A percentile compares a stretch with the other conserved stretches of the same genome.
Conservation (phyloP, 2,888 invertebrate genomes). For the Arrhopalites spinosus region DNA sequence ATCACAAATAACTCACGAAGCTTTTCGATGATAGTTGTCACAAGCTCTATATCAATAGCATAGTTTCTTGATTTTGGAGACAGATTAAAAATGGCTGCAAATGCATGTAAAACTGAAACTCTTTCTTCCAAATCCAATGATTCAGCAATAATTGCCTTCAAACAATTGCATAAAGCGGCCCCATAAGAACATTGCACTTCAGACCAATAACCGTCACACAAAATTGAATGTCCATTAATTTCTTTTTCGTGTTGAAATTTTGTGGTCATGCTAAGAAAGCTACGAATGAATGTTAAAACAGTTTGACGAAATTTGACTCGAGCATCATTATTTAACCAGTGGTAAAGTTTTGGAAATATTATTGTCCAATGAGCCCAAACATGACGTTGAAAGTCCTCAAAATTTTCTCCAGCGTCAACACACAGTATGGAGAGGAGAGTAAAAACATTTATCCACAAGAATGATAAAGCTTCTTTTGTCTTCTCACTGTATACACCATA, state of each 20-base stretch:
- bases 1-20: slow-evolving; percentile 14
- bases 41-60: slow-evolving; percentile 45
- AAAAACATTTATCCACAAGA: slow-evolving; percentile 49
- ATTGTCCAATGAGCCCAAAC: slow-evolving; percentile 44
- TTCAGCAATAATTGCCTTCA: slow-evolving; percentile 42
- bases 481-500: too few species aligned
- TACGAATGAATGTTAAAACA: slow-evolving; percentile 39
- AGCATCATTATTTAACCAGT: slow-evolving; percentile 45
- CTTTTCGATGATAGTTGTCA: slow-evolving; percentile 35
- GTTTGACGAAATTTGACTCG: slow-evolving; percentile 42
- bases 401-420: slow-evolving; percentile 49
- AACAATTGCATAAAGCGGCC: slow-evolving; percentile 37
- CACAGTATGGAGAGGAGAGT: slow-evolving; percentile 44
- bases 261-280: slow-evolving; percentile 40
- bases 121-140: slow-evolving; percentile 43
- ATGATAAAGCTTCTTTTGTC: slow-evolving; percentile 38
- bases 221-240: slow-evolving; percentile 15
- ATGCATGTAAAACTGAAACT: slow-evolving; percentile 39
- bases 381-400: slow-evolving; percentile 51
- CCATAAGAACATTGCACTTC: slow-evolving; percentile 44
- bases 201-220: slow-evolving; percentile 45
- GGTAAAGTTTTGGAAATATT: slow-evolving; percentile 41
- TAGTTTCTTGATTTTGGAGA: slow-evolving; percentile 41
- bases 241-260: slow-evolving; percentile 36
- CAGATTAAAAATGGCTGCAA: slow-evolving; percentile 41